Evolutionary conservation across 2,888 invertebrate species (phyloP).

Genomic region (Hydriomena furcata): DNA sequence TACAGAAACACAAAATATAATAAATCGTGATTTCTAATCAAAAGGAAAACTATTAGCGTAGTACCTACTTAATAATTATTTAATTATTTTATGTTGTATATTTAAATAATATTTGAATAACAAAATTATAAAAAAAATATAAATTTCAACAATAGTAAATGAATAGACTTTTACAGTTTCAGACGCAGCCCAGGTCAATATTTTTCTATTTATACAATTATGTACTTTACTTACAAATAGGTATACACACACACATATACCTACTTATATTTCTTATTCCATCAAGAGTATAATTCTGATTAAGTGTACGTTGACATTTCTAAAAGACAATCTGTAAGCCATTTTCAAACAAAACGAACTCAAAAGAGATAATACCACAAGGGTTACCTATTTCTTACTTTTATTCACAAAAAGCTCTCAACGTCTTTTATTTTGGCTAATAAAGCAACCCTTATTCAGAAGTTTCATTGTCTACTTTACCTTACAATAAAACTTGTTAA

Average conservation of each 20-base stretch:
- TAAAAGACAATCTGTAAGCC: conserved; percentile 4
- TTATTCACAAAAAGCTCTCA: conserved; percentile 39
- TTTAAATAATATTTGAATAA: no score
- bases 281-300: neutral
- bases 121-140: no score
- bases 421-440: conserved; percentile 44
- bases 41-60: neutral
- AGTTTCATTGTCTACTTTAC: conserved; percentile 51
- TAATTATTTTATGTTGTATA: no score
- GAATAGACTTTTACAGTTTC: no score
- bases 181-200: no score
- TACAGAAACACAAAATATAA: conserved; percentile 36
- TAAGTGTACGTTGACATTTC: neutral
- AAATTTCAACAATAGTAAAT: no score
- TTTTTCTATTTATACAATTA: no score
- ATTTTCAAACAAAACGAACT: conserved; percentile 28
- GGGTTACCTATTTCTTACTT: conserved; percentile 39
- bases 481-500: conserved; percentile 40
- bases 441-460: conserved; percentile 49
- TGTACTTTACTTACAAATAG: no score
- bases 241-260: no score
- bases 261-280: neutral
- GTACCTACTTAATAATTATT: no score
- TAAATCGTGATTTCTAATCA: conserved; percentile 1
- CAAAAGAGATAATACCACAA: conserved; percentile 31